phyloP scores from a whole-genome alignment of 2,113 vertebrate genomes.

The Tupaia tana region DNA sequence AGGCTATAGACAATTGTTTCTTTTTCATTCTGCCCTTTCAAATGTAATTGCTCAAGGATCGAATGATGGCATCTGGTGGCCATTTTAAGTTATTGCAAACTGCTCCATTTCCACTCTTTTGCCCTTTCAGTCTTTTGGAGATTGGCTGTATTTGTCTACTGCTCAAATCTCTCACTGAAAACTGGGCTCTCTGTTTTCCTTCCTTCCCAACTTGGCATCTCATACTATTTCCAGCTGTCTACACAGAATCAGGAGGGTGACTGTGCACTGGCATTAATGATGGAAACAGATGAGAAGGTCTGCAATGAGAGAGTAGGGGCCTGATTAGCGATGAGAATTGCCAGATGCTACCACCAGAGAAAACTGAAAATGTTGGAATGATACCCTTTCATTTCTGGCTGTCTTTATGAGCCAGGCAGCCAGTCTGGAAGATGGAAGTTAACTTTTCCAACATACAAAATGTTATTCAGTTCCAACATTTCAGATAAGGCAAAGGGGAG shows the following conservation, averaged over 20 bases:
- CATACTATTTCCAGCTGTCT: constrained; percentile 26
- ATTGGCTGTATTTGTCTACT: not conserved
- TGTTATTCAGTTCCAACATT: not conserved
- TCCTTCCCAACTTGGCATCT: not conserved
- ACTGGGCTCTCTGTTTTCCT: not conserved
- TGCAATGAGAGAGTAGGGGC: not conserved
- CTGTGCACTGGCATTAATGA: not conserved
- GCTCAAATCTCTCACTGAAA: not conserved
- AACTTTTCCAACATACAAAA: not conserved
- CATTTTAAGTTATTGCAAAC: not conserved
- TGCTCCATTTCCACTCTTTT: not conserved
- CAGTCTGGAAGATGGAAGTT: not conserved
- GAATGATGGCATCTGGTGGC: constrained; percentile 62
- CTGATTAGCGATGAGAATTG: not conserved
- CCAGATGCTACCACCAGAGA: not conserved
- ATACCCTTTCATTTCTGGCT: not conserved
- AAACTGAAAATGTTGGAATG: not conserved
- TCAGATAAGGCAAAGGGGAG: not conserved
- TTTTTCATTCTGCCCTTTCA: not conserved
- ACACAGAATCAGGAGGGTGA: not conserved
- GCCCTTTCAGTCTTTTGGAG: not conserved
- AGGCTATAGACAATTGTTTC: not conserved
- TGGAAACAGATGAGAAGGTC: constrained; percentile 3
- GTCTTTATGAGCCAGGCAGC: not conserved
- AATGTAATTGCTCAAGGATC: not conserved